Percentiles rank a stretch among this genome's conserved stretches.
Conservation (phyloP, 1,140 invertebrate species). For the Cherax quadricarinatus region DNA sequence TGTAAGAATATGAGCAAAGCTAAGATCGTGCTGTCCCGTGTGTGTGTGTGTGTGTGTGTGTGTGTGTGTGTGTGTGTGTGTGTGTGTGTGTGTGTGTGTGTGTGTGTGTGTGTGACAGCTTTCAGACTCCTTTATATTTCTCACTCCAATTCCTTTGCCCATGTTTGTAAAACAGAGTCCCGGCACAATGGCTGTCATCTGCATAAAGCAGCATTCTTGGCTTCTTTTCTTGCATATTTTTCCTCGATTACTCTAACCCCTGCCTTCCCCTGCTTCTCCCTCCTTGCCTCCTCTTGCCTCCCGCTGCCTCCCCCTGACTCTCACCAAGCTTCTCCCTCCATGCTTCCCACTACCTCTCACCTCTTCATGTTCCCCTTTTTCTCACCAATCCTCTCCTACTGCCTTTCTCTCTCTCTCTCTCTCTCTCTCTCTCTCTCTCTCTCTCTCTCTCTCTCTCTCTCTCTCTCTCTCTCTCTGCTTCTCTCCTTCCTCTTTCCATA, state of each 20-base stretch:
- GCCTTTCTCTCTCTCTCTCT: too few relatives aligned
- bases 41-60: background rate
- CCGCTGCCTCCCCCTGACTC: background rate
- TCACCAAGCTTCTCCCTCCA: background rate
- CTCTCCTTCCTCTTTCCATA: too few relatives aligned
- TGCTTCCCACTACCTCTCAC: background rate
- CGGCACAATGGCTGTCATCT: background rate
- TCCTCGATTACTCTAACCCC: too few relatives aligned
- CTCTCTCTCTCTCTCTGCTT: too few relatives aligned
- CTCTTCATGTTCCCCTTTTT: background rate
- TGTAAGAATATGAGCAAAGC: too few relatives aligned
- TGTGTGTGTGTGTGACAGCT: background rate
- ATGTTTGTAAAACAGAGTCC: background rate
- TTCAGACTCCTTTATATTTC: background rate
- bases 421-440: too few relatives aligned
- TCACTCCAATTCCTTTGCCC: background rate
- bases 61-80: background rate
- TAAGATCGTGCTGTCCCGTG: too few relatives aligned
- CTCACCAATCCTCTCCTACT: background rate
- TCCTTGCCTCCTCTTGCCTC: background rate
- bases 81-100: background rate
- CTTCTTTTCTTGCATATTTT: too few relatives aligned
- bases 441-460: too few relatives aligned
- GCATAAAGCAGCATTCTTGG: background rate
- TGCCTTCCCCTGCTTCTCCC: background rate